These are phyloP conservation scores for Sylvilagus bachmani DNA, from an alignment of 2,113 vertebrate species.

Conservation along the genomic window DNA sequence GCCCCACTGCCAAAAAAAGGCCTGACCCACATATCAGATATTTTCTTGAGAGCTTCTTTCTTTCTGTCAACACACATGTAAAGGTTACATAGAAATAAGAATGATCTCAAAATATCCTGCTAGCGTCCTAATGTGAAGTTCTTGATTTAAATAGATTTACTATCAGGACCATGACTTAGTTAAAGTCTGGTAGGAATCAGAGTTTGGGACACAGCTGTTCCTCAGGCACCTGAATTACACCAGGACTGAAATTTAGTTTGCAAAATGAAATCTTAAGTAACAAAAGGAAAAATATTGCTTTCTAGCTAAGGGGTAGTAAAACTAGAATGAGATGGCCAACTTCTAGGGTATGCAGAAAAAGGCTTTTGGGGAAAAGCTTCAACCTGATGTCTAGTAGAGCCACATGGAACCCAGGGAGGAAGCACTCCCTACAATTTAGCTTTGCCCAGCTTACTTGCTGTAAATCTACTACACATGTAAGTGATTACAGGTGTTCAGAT, in stretches of 20 bases:
- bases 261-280: slow-evolving; percentile 54
- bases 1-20: neutral
- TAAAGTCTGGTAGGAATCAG: neutral
- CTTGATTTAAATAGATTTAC: neutral
- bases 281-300: slow-evolving; percentile 56
- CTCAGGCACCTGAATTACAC: slow-evolving; percentile 17
- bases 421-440: neutral
- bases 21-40: neutral
- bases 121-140: slow-evolving; percentile 29
- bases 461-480: neutral
- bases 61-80: neutral
- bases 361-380: neutral
- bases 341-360: slow-evolving; percentile 14
- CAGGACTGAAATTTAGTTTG: slow-evolving; percentile 38
- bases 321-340: slow-evolving; percentile 23
- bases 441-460: neutral
- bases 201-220: slow-evolving; percentile 27
- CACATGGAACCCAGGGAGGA: neutral
- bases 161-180: slow-evolving; percentile 36
- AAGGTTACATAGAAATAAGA: neutral
- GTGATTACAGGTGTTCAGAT: neutral
- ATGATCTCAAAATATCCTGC: slow-evolving; percentile 6
- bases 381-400: neutral
- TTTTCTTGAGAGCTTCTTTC: slow-evolving; percentile 26
- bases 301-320: slow-evolving; percentile 11